phyloP scores from a whole-genome alignment of 1,140 invertebrate genomes.

The Drosophila ironensis region DNA sequence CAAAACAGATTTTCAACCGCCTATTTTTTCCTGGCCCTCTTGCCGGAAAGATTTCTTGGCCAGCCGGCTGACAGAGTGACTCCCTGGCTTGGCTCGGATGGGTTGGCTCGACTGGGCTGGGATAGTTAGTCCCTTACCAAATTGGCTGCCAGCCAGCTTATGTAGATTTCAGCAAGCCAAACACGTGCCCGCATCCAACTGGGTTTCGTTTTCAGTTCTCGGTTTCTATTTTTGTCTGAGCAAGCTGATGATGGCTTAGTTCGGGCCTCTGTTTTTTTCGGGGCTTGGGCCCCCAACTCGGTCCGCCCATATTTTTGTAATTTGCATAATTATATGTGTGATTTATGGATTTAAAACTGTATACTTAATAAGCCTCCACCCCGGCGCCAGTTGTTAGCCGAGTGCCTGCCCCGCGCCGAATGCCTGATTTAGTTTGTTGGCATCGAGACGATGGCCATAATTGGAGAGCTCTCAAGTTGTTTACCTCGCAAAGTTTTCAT shows the following conservation, averaged over 20 bases:
- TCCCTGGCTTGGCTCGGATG: constrained; percentile 16
- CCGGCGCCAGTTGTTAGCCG: neutral
- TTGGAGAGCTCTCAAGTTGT: constrained; percentile 20
- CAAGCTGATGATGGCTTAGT: constrained; percentile 20
- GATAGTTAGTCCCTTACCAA: constrained; percentile 67
- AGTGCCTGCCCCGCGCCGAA: neutral
- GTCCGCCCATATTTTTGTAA: constrained; percentile 59
- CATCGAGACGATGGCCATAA: constrained; percentile 8
- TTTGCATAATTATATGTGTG: constrained; percentile 79
- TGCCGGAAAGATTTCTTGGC: constrained; percentile 56
- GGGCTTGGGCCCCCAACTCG: constrained; percentile 32
- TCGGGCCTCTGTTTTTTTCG: neutral
- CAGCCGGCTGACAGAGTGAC: constrained; percentile 32
- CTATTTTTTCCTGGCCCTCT: constrained; percentile 44
- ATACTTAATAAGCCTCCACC: constrained; percentile 22
- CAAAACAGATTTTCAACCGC: constrained; percentile 74
- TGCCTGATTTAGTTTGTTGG: constrained; percentile 41
- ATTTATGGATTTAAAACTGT: constrained; percentile 74
- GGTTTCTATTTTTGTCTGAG: constrained; percentile 59
- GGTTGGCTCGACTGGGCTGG: constrained; percentile 11
- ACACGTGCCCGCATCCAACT: constrained; percentile 71
- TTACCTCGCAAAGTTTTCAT: too few species aligned
- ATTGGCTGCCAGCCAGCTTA: constrained; percentile 77
- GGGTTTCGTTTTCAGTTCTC: constrained; percentile 58
- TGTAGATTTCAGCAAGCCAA: constrained; percentile 76